These are phyloP conservation scores for Palythoa grandiflora DNA, from an alignment of 92 coral and sea anemone genomes.

Conservation along the genomic window DNA sequence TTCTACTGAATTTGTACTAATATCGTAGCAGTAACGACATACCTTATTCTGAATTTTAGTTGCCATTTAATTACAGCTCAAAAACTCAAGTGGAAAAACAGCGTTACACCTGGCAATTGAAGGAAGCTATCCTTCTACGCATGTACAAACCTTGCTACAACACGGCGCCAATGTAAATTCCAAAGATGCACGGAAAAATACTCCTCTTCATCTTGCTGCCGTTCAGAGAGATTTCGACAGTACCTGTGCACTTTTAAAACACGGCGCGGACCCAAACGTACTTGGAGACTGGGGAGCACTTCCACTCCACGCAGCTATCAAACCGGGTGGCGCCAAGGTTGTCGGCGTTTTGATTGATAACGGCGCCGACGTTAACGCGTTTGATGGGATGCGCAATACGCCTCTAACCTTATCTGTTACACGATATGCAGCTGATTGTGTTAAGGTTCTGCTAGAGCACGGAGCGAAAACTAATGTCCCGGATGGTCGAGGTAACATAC, in stretches of 20 bases:
- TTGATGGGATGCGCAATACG: slow-evolving; percentile 37
- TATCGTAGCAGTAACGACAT: background rate
- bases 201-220: slow-evolving; percentile 22
- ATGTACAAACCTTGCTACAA: background rate
- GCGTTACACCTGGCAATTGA: slow-evolving; percentile 6
- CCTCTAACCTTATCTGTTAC: slow-evolving; percentile 23
- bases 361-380: slow-evolving; percentile 30
- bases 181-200: slow-evolving; percentile 14
- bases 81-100: slow-evolving; percentile 20
- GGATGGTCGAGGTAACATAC: slow-evolving; percentile 40
- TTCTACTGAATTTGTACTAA: too few species aligned
- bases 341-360: slow-evolving; percentile 17
- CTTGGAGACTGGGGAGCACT: slow-evolving; percentile 36
- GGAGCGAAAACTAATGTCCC: slow-evolving; percentile 37
- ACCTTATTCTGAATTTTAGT: background rate
- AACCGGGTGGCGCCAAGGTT: slow-evolving; percentile 18
- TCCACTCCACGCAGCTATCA: slow-evolving; percentile 14
- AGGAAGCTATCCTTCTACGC: background rate
- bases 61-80: background rate
- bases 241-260: background rate
- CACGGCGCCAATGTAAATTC: slow-evolving; percentile 25
- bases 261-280: slow-evolving; percentile 21
- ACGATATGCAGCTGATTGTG: slow-evolving; percentile 30
- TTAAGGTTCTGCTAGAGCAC: slow-evolving; percentile 7
- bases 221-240: background rate